Percentiles rank a stretch among this genome's conserved stretches.
phyloP scores from a whole-genome alignment of 2,888 invertebrate species.

The Bhutanitis thaidina region DNA sequence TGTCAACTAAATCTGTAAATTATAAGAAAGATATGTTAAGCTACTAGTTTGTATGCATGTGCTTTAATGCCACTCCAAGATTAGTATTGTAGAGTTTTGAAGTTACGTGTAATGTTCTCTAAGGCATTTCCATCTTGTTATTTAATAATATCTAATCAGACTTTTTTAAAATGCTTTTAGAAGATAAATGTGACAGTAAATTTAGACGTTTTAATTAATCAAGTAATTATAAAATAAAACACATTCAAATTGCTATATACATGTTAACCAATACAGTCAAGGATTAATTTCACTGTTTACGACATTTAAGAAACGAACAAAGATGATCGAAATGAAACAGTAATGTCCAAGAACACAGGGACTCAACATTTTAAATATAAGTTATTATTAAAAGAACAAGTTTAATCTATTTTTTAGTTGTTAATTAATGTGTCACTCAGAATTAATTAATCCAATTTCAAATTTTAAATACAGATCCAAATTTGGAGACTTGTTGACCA shows the following conservation, averaged over 20 bases:
- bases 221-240: no score
- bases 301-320: slow-evolving; percentile 5
- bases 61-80: background rate
- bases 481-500: no score
- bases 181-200: no score
- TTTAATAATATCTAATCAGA: background rate
- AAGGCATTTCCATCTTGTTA: slow-evolving; percentile 17
- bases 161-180: no score
- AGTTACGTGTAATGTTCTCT: slow-evolving; percentile 14
- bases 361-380: background rate
- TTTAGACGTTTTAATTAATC: no score
- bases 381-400: no score
- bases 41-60: slow-evolving; percentile 2
- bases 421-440: no score
- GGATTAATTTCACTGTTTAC: slow-evolving; percentile 11
- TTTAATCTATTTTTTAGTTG: no score
- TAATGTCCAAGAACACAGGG: background rate
- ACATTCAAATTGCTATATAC: no score
- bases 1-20: slow-evolving; percentile 10
- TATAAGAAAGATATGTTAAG: slow-evolving; percentile 14
- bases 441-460: no score
- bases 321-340: slow-evolving; percentile 5
- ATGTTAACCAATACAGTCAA: no score
- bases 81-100: slow-evolving; percentile 5
- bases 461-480: no score